A percentile compares a stretch with the other conserved stretches of the same genome.
Evolutionary conservation across 2,888 invertebrate genomes (phyloP).

Genomic region (Acanthosepion esculentum): DNA sequence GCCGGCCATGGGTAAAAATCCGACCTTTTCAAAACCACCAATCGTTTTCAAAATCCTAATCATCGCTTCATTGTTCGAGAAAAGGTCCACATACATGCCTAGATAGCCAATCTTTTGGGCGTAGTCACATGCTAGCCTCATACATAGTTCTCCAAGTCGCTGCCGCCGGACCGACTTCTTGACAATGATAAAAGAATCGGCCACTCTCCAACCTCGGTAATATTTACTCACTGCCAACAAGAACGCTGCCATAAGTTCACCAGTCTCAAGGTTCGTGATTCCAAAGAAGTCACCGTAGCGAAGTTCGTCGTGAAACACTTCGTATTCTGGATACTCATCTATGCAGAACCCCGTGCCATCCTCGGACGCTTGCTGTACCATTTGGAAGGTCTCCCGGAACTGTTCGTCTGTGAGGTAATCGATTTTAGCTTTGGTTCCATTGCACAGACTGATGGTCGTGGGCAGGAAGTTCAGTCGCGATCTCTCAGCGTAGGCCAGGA

Average conservation of each 20-base stretch:
- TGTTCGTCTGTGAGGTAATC: slow-evolving; percentile 57
- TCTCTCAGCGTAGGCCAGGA: slow-evolving; percentile 50
- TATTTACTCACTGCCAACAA: slow-evolving; percentile 57
- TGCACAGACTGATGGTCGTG: slow-evolving; percentile 53
- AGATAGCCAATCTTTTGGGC: slow-evolving; percentile 57
- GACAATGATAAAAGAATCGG: slow-evolving; percentile 59
- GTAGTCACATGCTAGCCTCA: slow-evolving; percentile 56
- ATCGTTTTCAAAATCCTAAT: slow-evolving; percentile 56
- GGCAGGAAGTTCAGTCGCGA: slow-evolving; percentile 52
- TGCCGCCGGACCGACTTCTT: slow-evolving; percentile 54
- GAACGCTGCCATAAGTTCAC: slow-evolving; percentile 57
- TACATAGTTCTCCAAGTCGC: slow-evolving; percentile 57
- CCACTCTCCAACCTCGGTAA: slow-evolving; percentile 57
- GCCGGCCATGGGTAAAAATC: slow-evolving; percentile 61
- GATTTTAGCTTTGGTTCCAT: slow-evolving; percentile 54
- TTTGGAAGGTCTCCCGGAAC: slow-evolving; percentile 55
- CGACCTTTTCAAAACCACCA: slow-evolving; percentile 58
- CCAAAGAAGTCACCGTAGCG: slow-evolving; percentile 54
- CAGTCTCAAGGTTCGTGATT: slow-evolving; percentile 51
- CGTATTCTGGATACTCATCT: slow-evolving; percentile 57
- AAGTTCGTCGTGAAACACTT: slow-evolving; percentile 57
- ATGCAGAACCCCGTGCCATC: slow-evolving; percentile 58
- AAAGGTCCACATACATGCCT: slow-evolving; percentile 62
- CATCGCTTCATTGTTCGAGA: slow-evolving; percentile 59
- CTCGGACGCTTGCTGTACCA: slow-evolving; percentile 55